Conservation (phyloP, 2,888 invertebrate genomes). For the Eudemis profundana region DNA sequence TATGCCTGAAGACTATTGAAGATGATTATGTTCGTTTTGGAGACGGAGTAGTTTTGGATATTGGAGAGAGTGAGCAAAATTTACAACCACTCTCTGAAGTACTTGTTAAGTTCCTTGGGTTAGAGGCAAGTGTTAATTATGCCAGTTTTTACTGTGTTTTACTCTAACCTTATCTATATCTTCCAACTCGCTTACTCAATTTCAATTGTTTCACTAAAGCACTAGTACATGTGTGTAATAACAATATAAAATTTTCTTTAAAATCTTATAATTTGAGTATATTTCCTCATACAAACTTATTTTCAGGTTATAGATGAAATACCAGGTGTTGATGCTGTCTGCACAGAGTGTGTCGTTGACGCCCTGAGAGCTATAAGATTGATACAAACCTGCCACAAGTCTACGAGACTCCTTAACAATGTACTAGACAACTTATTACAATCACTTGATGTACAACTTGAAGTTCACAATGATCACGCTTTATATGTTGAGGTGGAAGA, state of each 20-base stretch:
- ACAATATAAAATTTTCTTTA: too few species aligned
- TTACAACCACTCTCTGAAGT: conserved; percentile 58
- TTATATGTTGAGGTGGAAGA: conserved; percentile 64
- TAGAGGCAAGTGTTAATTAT: conserved; percentile 56
- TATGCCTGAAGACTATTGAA: conserved; percentile 68
- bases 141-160: background rate
- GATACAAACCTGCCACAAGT: conserved; percentile 59
- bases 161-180: too few species aligned
- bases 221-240: too few species aligned
- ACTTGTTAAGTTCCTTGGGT: conserved; percentile 59
- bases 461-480: conserved; percentile 54
- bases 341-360: conserved; percentile 65
- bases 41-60: conserved; percentile 61
- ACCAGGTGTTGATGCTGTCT: conserved; percentile 70
- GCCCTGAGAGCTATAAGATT: conserved; percentile 60
- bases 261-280: too few species aligned
- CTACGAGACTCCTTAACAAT: conserved; percentile 59
- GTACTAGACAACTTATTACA: conserved; percentile 62
- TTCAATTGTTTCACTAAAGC: too few species aligned
- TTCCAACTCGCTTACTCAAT: too few species aligned
- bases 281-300: conserved; percentile 10
- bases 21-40: conserved; percentile 66
- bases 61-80: conserved; percentile 42
- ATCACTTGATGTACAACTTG: conserved; percentile 56
- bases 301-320: conserved; percentile 70